phyloP scores from a whole-genome alignment of 2,113 vertebrate genomes.

The Silurus asotus region DNA sequence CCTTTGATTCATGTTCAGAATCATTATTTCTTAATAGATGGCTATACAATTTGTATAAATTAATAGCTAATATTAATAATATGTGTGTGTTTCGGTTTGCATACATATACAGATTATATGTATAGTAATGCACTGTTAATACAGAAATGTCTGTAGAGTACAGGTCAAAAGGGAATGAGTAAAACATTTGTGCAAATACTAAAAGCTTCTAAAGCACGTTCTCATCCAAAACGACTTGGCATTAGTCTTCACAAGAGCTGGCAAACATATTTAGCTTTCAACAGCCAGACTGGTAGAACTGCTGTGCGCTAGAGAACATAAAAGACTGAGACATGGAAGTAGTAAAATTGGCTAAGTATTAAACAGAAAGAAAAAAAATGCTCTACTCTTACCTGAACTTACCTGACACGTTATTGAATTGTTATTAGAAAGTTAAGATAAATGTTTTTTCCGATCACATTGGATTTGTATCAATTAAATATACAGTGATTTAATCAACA shows the following conservation, averaged over 20 bases:
- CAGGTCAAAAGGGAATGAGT: neutral
- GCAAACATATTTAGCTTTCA: constrained; percentile 18
- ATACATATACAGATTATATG: neutral
- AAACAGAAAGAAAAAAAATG: neutral
- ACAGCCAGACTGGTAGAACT: constrained; percentile 13
- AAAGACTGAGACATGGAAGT: neutral
- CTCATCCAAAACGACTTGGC: constrained; percentile 14
- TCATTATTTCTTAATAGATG: neutral
- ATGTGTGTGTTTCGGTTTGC: neutral
- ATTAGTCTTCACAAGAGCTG: neutral
- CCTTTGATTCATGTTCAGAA: neutral
- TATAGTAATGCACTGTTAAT: neutral
- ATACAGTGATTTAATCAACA: neutral
- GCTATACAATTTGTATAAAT: neutral
- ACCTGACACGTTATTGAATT: neutral
- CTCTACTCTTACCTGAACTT: neutral
- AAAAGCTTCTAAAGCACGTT: neutral
- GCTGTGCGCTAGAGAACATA: constrained; percentile 11
- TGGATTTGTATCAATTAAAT: neutral
- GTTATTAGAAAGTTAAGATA: neutral
- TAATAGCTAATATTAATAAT: neutral
- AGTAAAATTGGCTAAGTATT: constrained; percentile 4
- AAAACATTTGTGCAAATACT: neutral
- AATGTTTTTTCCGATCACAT: neutral
- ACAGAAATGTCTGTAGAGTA: neutral